A percentile compares a stretch with the other conserved stretches of the same genome.
Evolutionary conservation across 2,888 invertebrate genomes (phyloP).

Genomic region (Tortricodes alternella): DNA sequence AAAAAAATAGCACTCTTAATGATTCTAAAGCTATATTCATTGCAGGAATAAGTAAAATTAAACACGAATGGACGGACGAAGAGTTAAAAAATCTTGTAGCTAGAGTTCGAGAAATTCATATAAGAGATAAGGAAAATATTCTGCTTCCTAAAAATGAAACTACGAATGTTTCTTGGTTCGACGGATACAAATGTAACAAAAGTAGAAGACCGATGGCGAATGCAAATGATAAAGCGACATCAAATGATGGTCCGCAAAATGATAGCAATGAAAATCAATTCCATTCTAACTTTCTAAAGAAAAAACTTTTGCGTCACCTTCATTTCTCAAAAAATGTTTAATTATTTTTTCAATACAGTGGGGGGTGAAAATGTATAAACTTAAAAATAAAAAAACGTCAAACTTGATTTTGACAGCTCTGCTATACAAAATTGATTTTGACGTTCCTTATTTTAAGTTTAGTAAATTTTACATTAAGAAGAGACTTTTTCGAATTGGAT

Average conservation of each 20-base stretch:
- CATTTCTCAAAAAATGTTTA: not conserved
- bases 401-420: too few species aligned
- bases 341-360: too few species aligned
- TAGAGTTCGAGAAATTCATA: not conserved
- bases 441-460: too few species aligned
- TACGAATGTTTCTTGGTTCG: not conserved
- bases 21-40: not conserved
- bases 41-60: not conserved
- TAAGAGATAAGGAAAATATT: not conserved
- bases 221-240: not conserved
- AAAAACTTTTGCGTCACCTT: not conserved
- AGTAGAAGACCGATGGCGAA: not conserved
- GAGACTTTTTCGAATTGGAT: too few species aligned
- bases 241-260: not conserved
- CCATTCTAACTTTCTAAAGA: not conserved
- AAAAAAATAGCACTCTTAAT: not conserved
- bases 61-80: not conserved
- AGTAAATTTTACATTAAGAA: too few species aligned
- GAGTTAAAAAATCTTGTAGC: not conserved
- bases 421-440: too few species aligned
- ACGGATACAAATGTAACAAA: not conserved
- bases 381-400: not conserved
- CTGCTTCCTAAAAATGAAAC: not conserved
- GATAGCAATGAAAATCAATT: not conserved
- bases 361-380: too few species aligned